Evolutionary conservation across 2,797 vertebrate species (phyloP).

Genomic region (Lepus oiostolus): DNA sequence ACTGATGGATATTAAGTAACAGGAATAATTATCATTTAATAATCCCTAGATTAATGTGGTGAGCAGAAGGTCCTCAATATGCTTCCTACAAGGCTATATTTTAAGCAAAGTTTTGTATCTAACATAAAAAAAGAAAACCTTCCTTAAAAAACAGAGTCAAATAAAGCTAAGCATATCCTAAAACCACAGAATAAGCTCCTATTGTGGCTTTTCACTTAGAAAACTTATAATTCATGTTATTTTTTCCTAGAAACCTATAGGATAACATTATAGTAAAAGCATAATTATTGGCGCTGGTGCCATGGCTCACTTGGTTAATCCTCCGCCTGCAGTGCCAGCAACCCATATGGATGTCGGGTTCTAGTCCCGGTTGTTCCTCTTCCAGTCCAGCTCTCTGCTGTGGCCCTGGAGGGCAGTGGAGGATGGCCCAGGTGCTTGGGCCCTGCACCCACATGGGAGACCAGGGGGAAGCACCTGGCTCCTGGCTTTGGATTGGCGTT

Average conservation of each 20-base stretch:
- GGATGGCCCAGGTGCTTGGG: no score
- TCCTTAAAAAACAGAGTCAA: background rate
- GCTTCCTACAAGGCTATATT: background rate
- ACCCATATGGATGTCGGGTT: no score
- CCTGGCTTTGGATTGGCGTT: no score
- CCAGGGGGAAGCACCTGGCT: no score
- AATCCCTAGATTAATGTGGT: background rate
- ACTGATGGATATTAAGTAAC: background rate
- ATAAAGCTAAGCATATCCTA: constrained; percentile 1
- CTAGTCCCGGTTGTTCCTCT: no score
- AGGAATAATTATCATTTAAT: constrained; percentile 13
- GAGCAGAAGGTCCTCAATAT: background rate
- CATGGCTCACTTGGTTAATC: no score
- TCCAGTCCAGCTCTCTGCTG: no score
- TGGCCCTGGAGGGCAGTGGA: no score
- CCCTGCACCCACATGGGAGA: no score
- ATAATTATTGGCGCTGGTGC: no score
- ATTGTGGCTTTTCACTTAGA: background rate
- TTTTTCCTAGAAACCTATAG: background rate
- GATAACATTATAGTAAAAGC: background rate
- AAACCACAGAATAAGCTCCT: background rate
- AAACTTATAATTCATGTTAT: background rate
- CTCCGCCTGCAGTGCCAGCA: no score
- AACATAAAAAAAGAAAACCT: background rate
- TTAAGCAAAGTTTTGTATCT: background rate